Base-by-base conservation (phyloP, 2,113 vertebrate species). In the Apodemus sylvaticus region DNA sequence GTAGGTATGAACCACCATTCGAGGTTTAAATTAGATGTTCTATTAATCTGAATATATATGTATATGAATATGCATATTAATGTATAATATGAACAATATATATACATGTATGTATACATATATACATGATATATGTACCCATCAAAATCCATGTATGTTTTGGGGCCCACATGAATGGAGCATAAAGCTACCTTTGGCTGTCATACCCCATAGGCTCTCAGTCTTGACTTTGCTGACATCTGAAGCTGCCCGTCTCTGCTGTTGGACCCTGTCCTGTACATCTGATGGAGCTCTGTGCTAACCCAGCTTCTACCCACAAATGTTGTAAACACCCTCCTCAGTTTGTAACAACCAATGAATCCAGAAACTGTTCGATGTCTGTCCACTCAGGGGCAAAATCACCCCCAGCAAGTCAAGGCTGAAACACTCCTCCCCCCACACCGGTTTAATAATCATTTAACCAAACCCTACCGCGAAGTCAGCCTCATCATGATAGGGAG, bases 211-310 rank as follows among this genome's bases (percentile, higher is more conserved):
- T 1, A 39, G 42, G 29, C 31, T 60, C 66, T 39, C 10, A 0
- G 16, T 4, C 78, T 58, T 0, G 8, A 58, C 55, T 13, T 34
- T 14, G 0, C 0, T 7, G 51, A 8, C 34, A 3, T 26, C 12
- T n/a, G n/a, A 73, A 64, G 48, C 4, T 42, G 76, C 34, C 4
- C 1, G 0, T 7, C 19, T 48, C 82, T 13, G 53, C n/a, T 3
- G 0, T 1, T 13, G 62, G 77, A 51, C 24, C 16, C 24, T 5
- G 14, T 34, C 71, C 0, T 31, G 13, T 29, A 36, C 34, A 0
- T 1, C 11, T 14, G 0, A 34, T 66, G 86, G 19, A 0, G 1
- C 6, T 77, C 10, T 66, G 20, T 76, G 4, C 48, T 0, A 0
- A 34, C 89, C 79, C 34, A 22, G 62, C 2, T 70, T 68, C 91